Evolutionary conservation across 2,113 vertebrate genomes (phyloP), one percentile per base, ranked within the genome.

Genomic region (Nicator chloris): DNA sequence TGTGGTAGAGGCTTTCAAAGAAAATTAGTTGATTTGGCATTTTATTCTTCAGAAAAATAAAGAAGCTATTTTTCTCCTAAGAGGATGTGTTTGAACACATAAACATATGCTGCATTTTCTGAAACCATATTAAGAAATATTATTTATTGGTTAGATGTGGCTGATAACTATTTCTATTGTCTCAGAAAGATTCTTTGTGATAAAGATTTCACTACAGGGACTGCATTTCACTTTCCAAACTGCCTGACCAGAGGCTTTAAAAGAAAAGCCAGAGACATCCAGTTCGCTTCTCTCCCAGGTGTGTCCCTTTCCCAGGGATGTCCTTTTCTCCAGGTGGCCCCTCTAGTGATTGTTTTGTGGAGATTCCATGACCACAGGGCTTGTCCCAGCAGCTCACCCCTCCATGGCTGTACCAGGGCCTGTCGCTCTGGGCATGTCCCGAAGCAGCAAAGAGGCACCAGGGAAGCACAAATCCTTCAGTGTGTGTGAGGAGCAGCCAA

Each of bases 1-100:
- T 72, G 88, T 68, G 86, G 92, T 26, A 85, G 91, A 95, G 82
- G 70, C 79, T 97, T 94, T 95, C 96, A 96, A 95, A 96, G 92
- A 91, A 78, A 96, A 93, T 95, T 93, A 96, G 96, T 77, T 93
- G 93, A 95, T 93, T 93, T 86, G 82, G 95, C 77, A 95, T 96
- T 97, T 95, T 92, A 96, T 97, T 91, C 88, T 94, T 59, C 73
- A 82, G 91, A 96, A 97, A 97, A 97, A 95, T 92, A 95, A 92
- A 96, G 90, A 37, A 87, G 65, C 93, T 57, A 40, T 86, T 91
- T 91, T 95, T 91, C 83, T 86, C 51, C 79, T 69, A 83, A 83
- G 83, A 95, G 84, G 87, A 94, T 91, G 50, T 72, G 61, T 70
- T 82, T 86, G 60, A 97, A 94, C 66, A 91, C 75, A 82, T 24